Base-by-base conservation (phyloP, 2,113 vertebrate species). In the Empidonax traillii region DNA sequence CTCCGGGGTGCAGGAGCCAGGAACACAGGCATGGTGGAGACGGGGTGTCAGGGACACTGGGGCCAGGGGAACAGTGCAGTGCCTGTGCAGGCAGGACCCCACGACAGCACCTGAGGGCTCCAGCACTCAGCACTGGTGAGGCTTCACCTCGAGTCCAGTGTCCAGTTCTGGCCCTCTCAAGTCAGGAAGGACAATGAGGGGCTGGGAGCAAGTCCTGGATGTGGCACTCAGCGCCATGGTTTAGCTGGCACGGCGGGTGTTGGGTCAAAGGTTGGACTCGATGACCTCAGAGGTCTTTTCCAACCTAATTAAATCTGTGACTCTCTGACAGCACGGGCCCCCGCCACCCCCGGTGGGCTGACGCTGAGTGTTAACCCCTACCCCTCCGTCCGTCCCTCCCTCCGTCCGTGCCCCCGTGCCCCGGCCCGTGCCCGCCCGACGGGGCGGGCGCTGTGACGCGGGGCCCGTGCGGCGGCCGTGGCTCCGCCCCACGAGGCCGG, bases 301-400 rank as follows among this genome's bases (percentile, higher is more conserved):
- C 55, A 53, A 23, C 18, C 46, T 27, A 16, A 61, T 39, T 22
- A 10, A 61, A 23, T 4, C 2, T 19, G 14, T 3, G 18, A 46
- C 5, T 9, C 21, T 10, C 22, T 14, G 12, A 15, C 37, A 28
- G 11, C 31, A 7, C 22, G 9, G 3, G 3, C 3, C 0, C 2
- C 31, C 8, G 0, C 21, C 3, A 0, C 0, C 1, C 6, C 10
- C 4, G 5, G 1, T 1, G 4, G 0, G 25, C 53, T 11, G 37
- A 11, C 21, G 16, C 72, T 1, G 4, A 27, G 3, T 5, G 23
- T 1, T 6, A 23, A 22, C 53, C 31, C 3, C 12, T 28, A 16
- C 31, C 19, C n/a, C 14, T 58, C 21, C 31, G 35, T 35, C 35
- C 35, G 35, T 2, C 12, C 43, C 43, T 15, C 20, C 21, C 33